phyloP scores from a whole-genome alignment of 2,113 vertebrate genomes.

The Recurvirostra avosetta region DNA sequence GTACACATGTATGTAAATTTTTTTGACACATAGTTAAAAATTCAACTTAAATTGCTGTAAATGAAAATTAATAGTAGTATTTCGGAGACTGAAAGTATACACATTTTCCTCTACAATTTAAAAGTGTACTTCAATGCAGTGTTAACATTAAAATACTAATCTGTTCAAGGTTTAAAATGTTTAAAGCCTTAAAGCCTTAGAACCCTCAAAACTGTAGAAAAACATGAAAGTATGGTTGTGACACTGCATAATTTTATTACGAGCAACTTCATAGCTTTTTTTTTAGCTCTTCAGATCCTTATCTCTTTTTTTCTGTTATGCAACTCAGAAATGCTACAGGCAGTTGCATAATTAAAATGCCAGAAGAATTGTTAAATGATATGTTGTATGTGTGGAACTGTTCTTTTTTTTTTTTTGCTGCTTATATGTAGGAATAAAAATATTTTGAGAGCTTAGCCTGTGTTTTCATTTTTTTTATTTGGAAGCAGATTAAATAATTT shows the following conservation, averaged over 20 bases:
- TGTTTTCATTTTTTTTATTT: neutral
- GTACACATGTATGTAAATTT: neutral
- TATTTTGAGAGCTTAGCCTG: neutral
- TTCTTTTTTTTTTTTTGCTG: neutral
- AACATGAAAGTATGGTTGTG: neutral
- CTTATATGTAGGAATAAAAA: neutral
- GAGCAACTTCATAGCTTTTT: neutral
- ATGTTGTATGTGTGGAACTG: neutral
- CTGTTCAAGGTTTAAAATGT: neutral
- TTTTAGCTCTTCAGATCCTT: neutral
- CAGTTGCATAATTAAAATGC: slow-evolving; percentile 30
- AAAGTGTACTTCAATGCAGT: neutral
- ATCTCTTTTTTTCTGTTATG: neutral
- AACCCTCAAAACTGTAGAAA: neutral
- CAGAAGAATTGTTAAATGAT: slow-evolving; percentile 11
- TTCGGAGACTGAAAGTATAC: neutral
- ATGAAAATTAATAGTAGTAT: neutral
- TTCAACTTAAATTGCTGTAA: neutral
- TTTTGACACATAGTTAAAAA: neutral
- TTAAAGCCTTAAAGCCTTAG: too few species aligned
- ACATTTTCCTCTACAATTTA: neutral
- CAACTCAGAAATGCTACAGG: slow-evolving; percentile 13
- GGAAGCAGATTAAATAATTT: neutral
- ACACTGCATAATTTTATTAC: neutral
- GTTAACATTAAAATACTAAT: neutral